Conservation (phyloP, 2,113 vertebrate genomes). For the Cyprichromis sp. region DNA sequence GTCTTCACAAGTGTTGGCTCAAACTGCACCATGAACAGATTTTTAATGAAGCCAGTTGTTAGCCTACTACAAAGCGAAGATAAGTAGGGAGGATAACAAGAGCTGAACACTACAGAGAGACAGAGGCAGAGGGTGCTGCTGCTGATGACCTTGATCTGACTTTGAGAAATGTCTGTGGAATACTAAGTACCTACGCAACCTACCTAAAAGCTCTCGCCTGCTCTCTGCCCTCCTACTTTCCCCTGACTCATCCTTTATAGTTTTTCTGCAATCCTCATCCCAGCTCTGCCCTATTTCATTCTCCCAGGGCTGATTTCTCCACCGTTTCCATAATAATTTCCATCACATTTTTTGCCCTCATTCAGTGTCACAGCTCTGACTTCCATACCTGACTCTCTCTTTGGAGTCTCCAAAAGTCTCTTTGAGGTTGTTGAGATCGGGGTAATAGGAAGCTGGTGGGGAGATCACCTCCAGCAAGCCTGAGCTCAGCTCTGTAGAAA, state of each 20-base stretch:
- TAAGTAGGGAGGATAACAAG: constrained; percentile 13
- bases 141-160: constrained; percentile 61
- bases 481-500: constrained; percentile 89
- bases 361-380: background rate
- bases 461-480: constrained; percentile 95
- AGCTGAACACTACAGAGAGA: constrained; percentile 9
- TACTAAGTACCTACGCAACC: constrained; percentile 48
- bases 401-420: constrained; percentile 97
- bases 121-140: constrained; percentile 31
- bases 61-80: constrained; percentile 4
- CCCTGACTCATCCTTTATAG: constrained; percentile 38
- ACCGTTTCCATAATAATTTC: background rate
- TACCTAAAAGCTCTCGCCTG: constrained; percentile 36
- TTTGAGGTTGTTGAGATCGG: constrained; percentile 88
- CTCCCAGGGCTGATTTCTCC: background rate
- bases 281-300: background rate
- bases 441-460: constrained; percentile 89
- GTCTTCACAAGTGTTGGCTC: background rate
- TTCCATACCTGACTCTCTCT: constrained; percentile 86
- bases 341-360: background rate
- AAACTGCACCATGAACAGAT: constrained; percentile 29
- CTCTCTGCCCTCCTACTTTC: constrained; percentile 2
- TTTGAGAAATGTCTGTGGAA: constrained; percentile 65
- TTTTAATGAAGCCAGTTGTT: constrained; percentile 14
- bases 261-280: constrained; percentile 27